Conservation (phyloP, 2,113 vertebrate genomes). For the Coregonus clupeaformis region DNA sequence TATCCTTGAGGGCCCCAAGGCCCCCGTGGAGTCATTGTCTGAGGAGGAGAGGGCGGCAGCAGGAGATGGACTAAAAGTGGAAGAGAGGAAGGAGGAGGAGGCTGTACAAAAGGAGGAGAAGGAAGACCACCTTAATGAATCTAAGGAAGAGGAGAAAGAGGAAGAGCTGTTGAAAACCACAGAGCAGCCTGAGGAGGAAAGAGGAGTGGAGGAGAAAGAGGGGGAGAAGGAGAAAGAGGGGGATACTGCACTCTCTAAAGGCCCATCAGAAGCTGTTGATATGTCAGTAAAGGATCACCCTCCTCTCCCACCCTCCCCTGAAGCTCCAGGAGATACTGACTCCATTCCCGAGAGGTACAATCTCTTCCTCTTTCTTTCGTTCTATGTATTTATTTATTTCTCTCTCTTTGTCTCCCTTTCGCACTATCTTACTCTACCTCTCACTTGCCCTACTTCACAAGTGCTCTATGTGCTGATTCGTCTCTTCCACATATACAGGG, state of each 20-base stretch:
- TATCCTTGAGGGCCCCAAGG: conserved; percentile 49
- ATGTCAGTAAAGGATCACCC: conserved; percentile 4
- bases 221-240: conserved; percentile 20
- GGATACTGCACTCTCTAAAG: conserved; percentile 7
- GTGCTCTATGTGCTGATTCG: not conserved
- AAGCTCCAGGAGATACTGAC: conserved; percentile 21
- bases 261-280: not conserved
- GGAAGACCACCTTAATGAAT: not conserved
- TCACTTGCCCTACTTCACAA: not conserved
- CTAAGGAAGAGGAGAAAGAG: conserved; percentile 11
- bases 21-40: conserved; percentile 1
- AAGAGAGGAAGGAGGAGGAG: conserved; percentile 14
- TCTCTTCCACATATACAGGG: not conserved
- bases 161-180: not conserved
- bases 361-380: not conserved
- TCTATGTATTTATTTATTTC: not conserved
- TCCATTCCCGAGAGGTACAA: conserved; percentile 48
- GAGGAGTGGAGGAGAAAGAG: not conserved
- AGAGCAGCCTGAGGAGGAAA: conserved; percentile 8
- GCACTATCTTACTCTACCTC: not conserved
- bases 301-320: not conserved
- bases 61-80: conserved; percentile 1
- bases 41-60: conserved; percentile 26
- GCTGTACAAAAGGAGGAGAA: conserved; percentile 14
- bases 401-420: not conserved